These are phyloP conservation scores for Oppia nitens DNA, from an alignment of 1,140 invertebrate genomes.

Conservation along the genomic window DNA sequence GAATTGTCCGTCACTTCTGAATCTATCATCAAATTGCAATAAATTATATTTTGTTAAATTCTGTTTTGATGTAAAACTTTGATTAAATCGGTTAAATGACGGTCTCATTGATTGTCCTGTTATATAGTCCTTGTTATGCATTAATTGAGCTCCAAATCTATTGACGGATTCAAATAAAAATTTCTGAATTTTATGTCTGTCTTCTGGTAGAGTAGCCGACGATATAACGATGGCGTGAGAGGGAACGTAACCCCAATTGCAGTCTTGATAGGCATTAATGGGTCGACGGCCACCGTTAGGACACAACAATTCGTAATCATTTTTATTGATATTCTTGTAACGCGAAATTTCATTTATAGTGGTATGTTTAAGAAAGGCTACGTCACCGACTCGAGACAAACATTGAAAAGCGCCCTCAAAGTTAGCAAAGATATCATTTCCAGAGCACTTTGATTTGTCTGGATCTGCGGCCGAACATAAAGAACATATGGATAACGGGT, in stretches of 20 bases:
- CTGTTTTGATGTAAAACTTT: background rate
- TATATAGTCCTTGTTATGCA: background rate
- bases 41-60: slow-evolving; percentile 2
- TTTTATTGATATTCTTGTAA: slow-evolving; percentile 19
- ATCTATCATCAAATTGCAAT: background rate
- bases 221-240: slow-evolving; percentile 71
- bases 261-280: slow-evolving; percentile 31
- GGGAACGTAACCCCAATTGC: slow-evolving; percentile 48
- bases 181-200: slow-evolving; percentile 40
- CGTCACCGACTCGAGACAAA: slow-evolving; percentile 36
- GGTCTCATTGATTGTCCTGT: background rate
- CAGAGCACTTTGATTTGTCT: slow-evolving; percentile 54
- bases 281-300: slow-evolving; percentile 51
- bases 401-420: slow-evolving; percentile 39
- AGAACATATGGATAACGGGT: slow-evolving; percentile 59
- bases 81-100: background rate
- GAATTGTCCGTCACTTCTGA: slow-evolving; percentile 31
- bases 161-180: slow-evolving; percentile 23
- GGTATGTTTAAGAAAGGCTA: slow-evolving; percentile 79
- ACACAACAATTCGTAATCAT: slow-evolving; percentile 67
- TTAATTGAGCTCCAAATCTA: background rate
- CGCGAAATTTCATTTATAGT: slow-evolving; percentile 51
- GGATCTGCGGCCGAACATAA: slow-evolving; percentile 52
- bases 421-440: slow-evolving; percentile 69
- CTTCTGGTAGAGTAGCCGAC: slow-evolving; percentile 46